Evolutionary conservation across 2,113 vertebrate species (phyloP).

Genomic region (Myocastor coypus): DNA sequence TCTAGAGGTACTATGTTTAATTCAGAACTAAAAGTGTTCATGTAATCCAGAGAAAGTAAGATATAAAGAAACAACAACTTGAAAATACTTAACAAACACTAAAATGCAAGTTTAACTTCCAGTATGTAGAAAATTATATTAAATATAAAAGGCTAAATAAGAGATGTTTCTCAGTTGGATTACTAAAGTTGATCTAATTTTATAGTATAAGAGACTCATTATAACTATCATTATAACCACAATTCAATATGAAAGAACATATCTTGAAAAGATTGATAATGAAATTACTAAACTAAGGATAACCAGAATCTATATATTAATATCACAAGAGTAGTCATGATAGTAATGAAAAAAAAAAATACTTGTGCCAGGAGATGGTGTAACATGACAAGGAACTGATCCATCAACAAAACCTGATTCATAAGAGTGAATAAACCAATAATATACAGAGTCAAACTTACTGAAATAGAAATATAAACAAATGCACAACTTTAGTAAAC

Average conservation of each 20-base stretch:
- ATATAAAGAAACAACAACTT: not conserved
- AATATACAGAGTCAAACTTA: not conserved
- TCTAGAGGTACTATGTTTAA: not conserved
- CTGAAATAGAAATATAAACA: not conserved
- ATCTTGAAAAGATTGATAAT: not conserved
- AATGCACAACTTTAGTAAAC: not conserved
- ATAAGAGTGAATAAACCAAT: not conserved
- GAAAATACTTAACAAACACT: not conserved
- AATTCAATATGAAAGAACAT: no score
- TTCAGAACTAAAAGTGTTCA: not conserved
- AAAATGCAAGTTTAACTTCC: not conserved
- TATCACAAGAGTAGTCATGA: not conserved
- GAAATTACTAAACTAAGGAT: not conserved
- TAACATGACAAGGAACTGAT: not conserved
- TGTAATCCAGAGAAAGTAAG: not conserved
- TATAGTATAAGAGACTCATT: not conserved
- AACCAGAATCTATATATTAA: not conserved
- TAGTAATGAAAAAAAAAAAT: not conserved
- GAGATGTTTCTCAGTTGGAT: not conserved
- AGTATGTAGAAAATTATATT: not conserved
- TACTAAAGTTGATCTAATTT: not conserved
- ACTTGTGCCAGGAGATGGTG: not conserved
- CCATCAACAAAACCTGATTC: not conserved
- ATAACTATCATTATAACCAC: not conserved
- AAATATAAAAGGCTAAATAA: not conserved